Conservation (phyloP, 2,797 vertebrate species). For the Neosilurus hyrtlii region DNA sequence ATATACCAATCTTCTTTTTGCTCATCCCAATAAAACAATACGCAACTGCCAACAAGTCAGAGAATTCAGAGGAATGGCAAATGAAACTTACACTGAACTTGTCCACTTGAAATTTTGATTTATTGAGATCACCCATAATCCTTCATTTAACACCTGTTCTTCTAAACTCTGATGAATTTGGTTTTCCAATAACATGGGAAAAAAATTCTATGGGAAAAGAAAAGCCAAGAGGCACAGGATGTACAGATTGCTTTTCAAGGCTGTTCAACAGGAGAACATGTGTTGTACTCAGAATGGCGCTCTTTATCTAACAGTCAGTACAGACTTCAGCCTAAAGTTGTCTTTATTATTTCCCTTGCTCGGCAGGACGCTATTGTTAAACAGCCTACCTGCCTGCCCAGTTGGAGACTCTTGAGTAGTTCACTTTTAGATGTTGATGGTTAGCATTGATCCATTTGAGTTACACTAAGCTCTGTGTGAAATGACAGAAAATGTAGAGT, state of each 20-base stretch:
- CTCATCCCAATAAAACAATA: conserved; percentile 45
- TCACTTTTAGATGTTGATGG: conserved; percentile 11
- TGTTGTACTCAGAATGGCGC: not conserved
- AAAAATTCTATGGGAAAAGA: not conserved
- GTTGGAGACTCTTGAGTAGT: conserved; percentile 19
- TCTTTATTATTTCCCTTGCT: not conserved
- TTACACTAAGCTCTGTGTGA: conserved; percentile 18
- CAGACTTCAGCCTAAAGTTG: conserved; percentile 29
- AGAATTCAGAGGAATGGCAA: conserved; percentile 54
- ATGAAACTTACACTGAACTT: conserved; percentile 42
- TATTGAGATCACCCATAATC: conserved; percentile 28
- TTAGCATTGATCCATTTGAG: not conserved
- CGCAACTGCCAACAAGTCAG: conserved; percentile 41
- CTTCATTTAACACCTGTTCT: conserved; percentile 33
- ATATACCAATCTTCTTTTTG: conserved; percentile 44
- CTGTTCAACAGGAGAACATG: not conserved
- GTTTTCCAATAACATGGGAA: not conserved
- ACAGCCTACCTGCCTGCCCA: conserved; percentile 11
- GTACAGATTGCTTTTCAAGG: conserved; percentile 2
- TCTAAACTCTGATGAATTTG: conserved; percentile 37
- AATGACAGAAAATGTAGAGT: not conserved
- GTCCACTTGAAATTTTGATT: conserved; percentile 37
- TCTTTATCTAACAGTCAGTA: conserved; percentile 49
- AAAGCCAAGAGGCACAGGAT: conserved; percentile 7
- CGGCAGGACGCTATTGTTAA: conserved; percentile 16